Conservation (phyloP, 30 jellyfish, hydroid and myxozoan genomes). For the Rhopilema esculentum region DNA sequence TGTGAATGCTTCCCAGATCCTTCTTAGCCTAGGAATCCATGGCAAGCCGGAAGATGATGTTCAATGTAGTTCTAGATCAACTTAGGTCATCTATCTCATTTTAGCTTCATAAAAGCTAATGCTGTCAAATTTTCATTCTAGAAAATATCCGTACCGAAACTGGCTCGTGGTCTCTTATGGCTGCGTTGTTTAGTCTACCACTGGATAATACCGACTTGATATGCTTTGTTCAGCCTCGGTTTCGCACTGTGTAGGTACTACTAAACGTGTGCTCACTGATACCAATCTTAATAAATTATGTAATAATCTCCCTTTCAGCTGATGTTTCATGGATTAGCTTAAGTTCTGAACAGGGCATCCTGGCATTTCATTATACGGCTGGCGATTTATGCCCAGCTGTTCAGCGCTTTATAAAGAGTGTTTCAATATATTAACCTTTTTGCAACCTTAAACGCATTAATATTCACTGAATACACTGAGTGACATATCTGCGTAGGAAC, state of each 20-base stretch:
- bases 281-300: background rate
- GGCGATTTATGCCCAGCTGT: background rate
- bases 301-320: background rate
- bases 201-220: background rate
- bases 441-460: background rate
- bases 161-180: background rate
- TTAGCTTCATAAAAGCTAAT: background rate
- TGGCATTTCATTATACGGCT: background rate
- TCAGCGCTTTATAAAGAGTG: background rate
- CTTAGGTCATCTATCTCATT: background rate
- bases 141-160: background rate
- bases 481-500: background rate
- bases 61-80: background rate
- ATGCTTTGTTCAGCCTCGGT: background rate
- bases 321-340: background rate
- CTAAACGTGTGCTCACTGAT: background rate
- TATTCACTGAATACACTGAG: background rate
- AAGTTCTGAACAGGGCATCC: background rate
- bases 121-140: background rate
- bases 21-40: constrained; percentile 26
- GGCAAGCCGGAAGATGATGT: constrained; percentile 30
- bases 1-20: constrained; percentile 56
- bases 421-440: background rate
- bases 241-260: background rate
- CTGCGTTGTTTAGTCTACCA: background rate